Evolutionary conservation across 2,888 invertebrate species (phyloP), one percentile per base, ranked within the genome.

Genomic region (Augiades crinisus): DNA sequence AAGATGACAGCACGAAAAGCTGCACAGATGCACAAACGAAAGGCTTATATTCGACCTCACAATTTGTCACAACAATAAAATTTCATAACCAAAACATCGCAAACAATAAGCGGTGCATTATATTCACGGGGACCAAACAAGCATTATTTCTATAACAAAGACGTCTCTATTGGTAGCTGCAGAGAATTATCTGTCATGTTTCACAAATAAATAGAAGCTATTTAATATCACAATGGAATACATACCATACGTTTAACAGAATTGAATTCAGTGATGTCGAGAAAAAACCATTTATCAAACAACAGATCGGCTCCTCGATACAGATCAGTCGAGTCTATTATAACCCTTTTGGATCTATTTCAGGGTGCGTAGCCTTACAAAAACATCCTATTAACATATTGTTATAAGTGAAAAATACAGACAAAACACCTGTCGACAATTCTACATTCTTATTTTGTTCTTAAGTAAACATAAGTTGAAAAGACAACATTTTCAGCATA

Each of bases 41-140:
- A 81, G 83, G 83, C 72, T 84, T 83, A 83, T 70, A 67, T 65
- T 59, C 66, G 70, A 75, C 76, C 73, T 71, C 72, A 80, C 84
- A 82, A 86, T 88, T 87, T 87, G 87, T 87, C 87, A 86, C 68
- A 81, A 86, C 76, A 82, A 79, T 72, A 77, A 70, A 74, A 63
- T 80, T 84, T 81, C 83, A 85, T 87, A 88, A 86, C 81, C 80
- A 79, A 80, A 87, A 86, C 81, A 85, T 68, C 65, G 58, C 57
- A 64, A 75, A 85, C 83, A 84, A 84, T 75, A 67, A 69, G 59
- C 63, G 60, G 64, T 66, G 69, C 75, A 66, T 82, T 81, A 72
- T 82, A 71, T 73, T 77, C 68, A 67, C 77, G 73, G 77, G 80
- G 78, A 77, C 74, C 79, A 78, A 78, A 78, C 81, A 76, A 72